Conservation (phyloP, 2,113 vertebrate species). For the Rhabdornis inornatus region DNA sequence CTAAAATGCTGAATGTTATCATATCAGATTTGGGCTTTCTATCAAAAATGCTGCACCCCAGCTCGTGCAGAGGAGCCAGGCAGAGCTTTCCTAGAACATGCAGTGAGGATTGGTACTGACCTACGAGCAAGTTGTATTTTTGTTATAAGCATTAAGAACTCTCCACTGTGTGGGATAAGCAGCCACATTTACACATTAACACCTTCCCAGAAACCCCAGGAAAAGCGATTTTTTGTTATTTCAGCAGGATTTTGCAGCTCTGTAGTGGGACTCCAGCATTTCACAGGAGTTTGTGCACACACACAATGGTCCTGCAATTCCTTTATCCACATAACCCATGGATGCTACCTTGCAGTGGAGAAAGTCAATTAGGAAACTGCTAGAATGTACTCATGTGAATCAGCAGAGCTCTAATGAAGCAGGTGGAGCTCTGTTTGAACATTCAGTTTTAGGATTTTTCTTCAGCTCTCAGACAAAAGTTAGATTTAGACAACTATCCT, state of each 20-base stretch:
- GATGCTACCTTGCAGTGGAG: rapidly evolving
- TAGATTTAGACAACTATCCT: background rate
- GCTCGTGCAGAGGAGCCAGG: background rate
- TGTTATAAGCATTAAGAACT: background rate
- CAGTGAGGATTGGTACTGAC: background rate
- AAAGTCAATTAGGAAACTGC: background rate
- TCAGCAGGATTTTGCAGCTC: background rate
- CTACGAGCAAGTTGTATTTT: background rate
- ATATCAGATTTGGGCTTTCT: background rate
- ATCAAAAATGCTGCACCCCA: background rate
- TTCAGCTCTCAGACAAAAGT: background rate
- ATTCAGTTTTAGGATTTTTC: background rate
- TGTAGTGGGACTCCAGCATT: background rate
- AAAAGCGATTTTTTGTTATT: background rate
- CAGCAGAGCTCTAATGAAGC: background rate
- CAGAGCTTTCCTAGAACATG: background rate
- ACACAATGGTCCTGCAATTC: rapidly evolving
- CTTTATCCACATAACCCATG: background rate
- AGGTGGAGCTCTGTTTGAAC: background rate
- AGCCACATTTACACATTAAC: background rate
- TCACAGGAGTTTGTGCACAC: background rate
- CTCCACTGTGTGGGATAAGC: background rate
- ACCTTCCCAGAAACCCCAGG: background rate
- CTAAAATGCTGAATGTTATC: background rate
- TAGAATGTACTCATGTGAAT: background rate